Percentiles rank a stretch among this genome's conserved stretches.
Evolutionary conservation across 2,888 invertebrate species (phyloP).

Genomic region (Cerceris rybyensis): DNA sequence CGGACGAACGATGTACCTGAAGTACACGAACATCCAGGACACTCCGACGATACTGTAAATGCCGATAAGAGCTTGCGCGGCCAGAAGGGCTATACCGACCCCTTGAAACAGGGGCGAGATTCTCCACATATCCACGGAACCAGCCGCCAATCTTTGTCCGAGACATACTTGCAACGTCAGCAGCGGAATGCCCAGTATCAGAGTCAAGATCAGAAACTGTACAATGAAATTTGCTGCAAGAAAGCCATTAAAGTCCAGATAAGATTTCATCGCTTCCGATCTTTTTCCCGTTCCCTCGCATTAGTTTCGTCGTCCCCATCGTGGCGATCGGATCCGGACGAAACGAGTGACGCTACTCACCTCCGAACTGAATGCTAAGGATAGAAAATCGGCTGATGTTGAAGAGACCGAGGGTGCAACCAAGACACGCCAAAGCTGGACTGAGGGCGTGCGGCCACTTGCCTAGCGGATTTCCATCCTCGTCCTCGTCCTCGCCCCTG

Average conservation of each 20-base stretch:
- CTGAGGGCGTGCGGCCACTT: constrained; percentile 89
- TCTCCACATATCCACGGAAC: constrained; percentile 96
- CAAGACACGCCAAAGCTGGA: constrained; percentile 90
- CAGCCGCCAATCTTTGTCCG: constrained; percentile 92
- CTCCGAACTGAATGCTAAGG: constrained; percentile 93
- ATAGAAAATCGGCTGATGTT: constrained; percentile 94
- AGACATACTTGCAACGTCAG: constrained; percentile 92
- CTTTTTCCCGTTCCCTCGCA: not conserved
- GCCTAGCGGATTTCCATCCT: constrained; percentile 83
- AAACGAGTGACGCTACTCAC: constrained; percentile 77
- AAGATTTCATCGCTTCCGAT: too few relatives aligned
- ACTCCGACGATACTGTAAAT: constrained; percentile 94
- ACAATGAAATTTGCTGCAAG: constrained; percentile 91
- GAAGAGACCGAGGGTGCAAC: constrained; percentile 93
- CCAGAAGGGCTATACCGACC: constrained; percentile 91
- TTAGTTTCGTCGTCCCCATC: too few relatives aligned
- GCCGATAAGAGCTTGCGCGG: constrained; percentile 91
- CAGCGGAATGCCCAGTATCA: constrained; percentile 92
- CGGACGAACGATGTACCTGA: constrained; percentile 79
- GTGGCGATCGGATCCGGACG: not conserved
- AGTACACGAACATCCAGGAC: constrained; percentile 96
- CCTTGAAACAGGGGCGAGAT: constrained; percentile 96
- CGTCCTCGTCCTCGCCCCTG: constrained; percentile 77
- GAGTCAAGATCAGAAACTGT: constrained; percentile 92
- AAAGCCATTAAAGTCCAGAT: constrained; percentile 24